Conservation (phyloP, 2,797 vertebrate genomes). For the Enteromius unitaeniatus region DNA sequence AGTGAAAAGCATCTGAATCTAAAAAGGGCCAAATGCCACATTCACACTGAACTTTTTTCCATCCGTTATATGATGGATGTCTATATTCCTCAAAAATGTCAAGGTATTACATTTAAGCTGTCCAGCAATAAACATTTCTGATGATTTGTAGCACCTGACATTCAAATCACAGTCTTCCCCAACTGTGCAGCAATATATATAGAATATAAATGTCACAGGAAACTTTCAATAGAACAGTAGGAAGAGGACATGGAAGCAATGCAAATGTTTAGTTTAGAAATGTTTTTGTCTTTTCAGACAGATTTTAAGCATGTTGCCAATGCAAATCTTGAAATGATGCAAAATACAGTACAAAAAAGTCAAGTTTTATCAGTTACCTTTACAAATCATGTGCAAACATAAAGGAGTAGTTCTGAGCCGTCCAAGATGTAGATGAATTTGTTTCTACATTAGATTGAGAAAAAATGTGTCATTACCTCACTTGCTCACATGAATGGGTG, state of each 20-base stretch:
- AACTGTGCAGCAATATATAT: slow-evolving; percentile 26
- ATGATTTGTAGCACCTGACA: slow-evolving; percentile 53
- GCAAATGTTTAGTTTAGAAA: background rate
- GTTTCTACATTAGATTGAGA: too few relatives aligned
- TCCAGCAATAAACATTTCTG: slow-evolving; percentile 52
- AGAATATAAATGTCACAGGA: slow-evolving; percentile 22
- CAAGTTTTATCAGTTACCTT: background rate
- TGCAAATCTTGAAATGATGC: background rate
- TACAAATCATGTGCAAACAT: background rate
- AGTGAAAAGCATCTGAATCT: slow-evolving; percentile 39
- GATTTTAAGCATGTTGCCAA: background rate
- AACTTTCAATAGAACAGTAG: background rate
- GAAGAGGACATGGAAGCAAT: background rate
- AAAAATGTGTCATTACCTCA: too few relatives aligned
- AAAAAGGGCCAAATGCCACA: slow-evolving; percentile 56
- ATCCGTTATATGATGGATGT: slow-evolving; percentile 21
- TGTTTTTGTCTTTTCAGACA: background rate
- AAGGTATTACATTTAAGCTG: slow-evolving; percentile 47
- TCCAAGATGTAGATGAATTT: too few relatives aligned
- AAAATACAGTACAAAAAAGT: background rate
- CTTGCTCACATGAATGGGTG: too few relatives aligned
- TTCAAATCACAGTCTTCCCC: slow-evolving; percentile 38
- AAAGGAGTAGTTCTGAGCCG: background rate
- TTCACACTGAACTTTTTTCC: slow-evolving; percentile 29
- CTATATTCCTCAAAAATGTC: slow-evolving; percentile 57